Base-by-base conservation (phyloP, 2,888 invertebrate genomes). In the Ectropis crepuscularia region DNA sequence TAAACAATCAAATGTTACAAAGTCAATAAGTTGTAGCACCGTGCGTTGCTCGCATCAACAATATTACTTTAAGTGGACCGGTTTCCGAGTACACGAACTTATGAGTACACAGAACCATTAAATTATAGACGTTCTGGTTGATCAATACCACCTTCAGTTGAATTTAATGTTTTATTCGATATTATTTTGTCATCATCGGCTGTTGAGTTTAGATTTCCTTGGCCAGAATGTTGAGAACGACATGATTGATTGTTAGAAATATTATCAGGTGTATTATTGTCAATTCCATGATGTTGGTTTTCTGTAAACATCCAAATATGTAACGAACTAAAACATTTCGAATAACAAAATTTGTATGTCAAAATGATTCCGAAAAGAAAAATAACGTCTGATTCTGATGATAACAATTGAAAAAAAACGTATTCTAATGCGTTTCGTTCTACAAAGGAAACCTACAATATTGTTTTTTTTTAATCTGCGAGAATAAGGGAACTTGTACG, bases 21-120 rank as follows among this genome's bases (percentile, higher is more conserved):
- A 58, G 58, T 63, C 47, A 59, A 55, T 55, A 55, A 59, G 54
- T 58, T 42, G 47, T 59, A 54, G 54, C 48, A 8, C 53, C 36
- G 49, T 49, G 53, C 38, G 51, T 62, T 53, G 51, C 53, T 43
- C 54, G n/a, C 61, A 49, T 57, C 46, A 61, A 58, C 49, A 86
- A 84, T 88, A 88, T 86, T 74, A 85, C 85, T 87, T 82, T 85
- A 87, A 88, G 85, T 86, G 85, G 77, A 90, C 90, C 90, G 90
- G 90, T 90, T 89, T 77, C 75, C 67, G 68, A 66, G 75, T 76
- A 78, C 79, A 77, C 76, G 74, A 71, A 72, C 76, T 78, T 78
- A 78, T 75, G 76, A 80, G 79, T 82, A 71, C 74, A 16, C 37
- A 79, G 80, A 80, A 80, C 79, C 81, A 76, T 73, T 43, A 58